Percentiles rank a stretch among this genome's conserved stretches.
Conservation (phyloP, 1,140 invertebrate species). For the Cepaea nemoralis region DNA sequence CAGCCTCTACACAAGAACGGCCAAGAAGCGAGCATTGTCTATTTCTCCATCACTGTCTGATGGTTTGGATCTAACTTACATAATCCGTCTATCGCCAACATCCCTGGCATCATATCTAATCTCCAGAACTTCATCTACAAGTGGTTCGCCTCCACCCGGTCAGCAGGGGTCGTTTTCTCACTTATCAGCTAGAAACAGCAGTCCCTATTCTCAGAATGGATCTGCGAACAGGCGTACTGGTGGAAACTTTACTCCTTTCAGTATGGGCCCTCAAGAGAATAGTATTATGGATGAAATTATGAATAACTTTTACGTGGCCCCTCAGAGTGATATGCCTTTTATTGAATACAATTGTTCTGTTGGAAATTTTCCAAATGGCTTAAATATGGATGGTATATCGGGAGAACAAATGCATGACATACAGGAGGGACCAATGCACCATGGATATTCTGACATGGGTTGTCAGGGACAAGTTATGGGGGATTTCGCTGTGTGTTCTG, state of each 20-base stretch:
- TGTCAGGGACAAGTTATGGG: background rate
- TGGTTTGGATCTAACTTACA: slow-evolving; percentile 88
- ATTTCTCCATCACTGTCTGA: slow-evolving; percentile 92
- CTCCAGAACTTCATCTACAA: slow-evolving; percentile 76
- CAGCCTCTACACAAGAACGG: slow-evolving; percentile 52
- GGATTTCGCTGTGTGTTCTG: slow-evolving; percentile 4
- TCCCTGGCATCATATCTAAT: slow-evolving; percentile 92
- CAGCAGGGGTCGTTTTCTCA: slow-evolving; percentile 87
- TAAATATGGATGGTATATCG: background rate
- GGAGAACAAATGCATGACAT: background rate
- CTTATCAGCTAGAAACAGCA: slow-evolving; percentile 83
- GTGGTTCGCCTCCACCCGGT: slow-evolving; percentile 55
- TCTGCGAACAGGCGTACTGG: slow-evolving; percentile 55
- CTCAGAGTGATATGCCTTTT: slow-evolving; percentile 61
- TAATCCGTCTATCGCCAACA: slow-evolving; percentile 94
- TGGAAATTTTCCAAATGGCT: slow-evolving; percentile 18
- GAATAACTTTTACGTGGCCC: slow-evolving; percentile 63
- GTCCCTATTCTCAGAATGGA: slow-evolving; percentile 48
- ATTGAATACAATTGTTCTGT: slow-evolving; percentile 55
- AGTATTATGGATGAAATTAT: slow-evolving; percentile 61
- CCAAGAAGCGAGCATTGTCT: slow-evolving; percentile 86
- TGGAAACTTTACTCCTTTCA: slow-evolving; percentile 55
- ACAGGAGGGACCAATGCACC: no score
- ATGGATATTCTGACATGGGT: background rate
- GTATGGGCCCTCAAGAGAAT: slow-evolving; percentile 58